phyloP scores from a whole-genome alignment of 2,113 vertebrate genomes.

The Seriola dumerili region DNA sequence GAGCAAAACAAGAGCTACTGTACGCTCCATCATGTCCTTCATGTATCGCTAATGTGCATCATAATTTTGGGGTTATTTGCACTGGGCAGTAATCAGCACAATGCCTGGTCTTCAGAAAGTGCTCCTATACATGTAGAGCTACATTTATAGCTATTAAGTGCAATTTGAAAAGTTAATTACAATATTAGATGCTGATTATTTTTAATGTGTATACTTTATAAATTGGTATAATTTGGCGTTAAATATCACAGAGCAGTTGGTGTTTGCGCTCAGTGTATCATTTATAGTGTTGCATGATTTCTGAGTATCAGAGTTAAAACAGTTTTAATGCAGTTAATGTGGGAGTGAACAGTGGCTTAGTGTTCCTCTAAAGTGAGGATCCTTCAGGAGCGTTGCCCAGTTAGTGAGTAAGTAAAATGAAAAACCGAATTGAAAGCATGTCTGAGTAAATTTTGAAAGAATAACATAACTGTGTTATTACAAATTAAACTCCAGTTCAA shows the following conservation, averaged over 20 bases:
- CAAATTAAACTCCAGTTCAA: too few species aligned
- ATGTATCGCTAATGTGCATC: conserved; percentile 29
- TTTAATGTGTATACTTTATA: not conserved
- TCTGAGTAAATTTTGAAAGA: too few species aligned
- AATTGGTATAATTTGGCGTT: conserved; percentile 3
- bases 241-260: not conserved
- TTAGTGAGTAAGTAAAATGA: too few species aligned
- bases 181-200: not conserved
- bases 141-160: not conserved
- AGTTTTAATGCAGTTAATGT: not conserved
- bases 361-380: too few species aligned
- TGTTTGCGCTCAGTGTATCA: not conserved
- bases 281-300: not conserved
- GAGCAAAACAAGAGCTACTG: conserved; percentile 41
- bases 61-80: conserved; percentile 8
- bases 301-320: not conserved
- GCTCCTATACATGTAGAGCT: not conserved
- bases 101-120: not conserved
- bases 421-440: too few species aligned
- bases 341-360: too few species aligned
- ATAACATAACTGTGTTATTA: too few species aligned
- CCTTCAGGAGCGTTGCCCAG: too few species aligned
- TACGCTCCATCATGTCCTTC: not conserved
- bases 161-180: not conserved
- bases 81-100: not conserved